Base-by-base conservation (phyloP, 1,140 invertebrate species). In the Pectinophora gossypiella region DNA sequence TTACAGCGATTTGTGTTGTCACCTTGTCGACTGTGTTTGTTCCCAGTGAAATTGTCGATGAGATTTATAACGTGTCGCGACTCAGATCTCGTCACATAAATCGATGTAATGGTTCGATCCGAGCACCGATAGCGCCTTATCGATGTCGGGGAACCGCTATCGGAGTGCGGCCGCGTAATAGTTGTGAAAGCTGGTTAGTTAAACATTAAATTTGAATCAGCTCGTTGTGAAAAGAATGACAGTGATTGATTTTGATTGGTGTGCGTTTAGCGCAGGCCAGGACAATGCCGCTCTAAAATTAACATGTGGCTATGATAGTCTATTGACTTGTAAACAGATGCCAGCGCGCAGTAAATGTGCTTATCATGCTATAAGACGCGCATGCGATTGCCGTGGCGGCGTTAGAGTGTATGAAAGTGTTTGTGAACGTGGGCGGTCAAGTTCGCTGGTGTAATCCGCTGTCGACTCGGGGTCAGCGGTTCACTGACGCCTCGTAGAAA, bases 391-490 rank as follows among this genome's bases (percentile, higher is more conserved):
- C 27, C 27, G 27, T n/a, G 27, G 27, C 27, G 27, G 27, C 27
- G 27, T n/a, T n/a, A 19, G 42, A 54, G 40, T 48, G 40, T 61
- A 66, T 58, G 59, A 66, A 64, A 63, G 59, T 66, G 55, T 55
- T 66, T 55, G 54, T 38, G 56, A 42, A 56, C 53, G 78, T 82
- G 73, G 81, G 81, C 78, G 81, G 75, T 72, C 76, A 70, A 73
- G 78, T 78, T 79, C 69, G 65, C 65, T 65, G 58, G 54, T 68
- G 68, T 76, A 68, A 72, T 74, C 70, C 62, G 63, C 62, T 62
- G 67, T 73, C 58, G 64, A 48, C 58, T 55, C 51, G 74, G 68
- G 78, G 76, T 82, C 78, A 79, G 44, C 67, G 51, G 73, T 74
- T 80, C 73, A 77, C 61, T 64, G 54, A 49, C 54, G 67, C 61